These are phyloP conservation scores for Leucophenga varia DNA, from an alignment of 1,140 invertebrate genomes.

Conservation along the genomic window DNA sequence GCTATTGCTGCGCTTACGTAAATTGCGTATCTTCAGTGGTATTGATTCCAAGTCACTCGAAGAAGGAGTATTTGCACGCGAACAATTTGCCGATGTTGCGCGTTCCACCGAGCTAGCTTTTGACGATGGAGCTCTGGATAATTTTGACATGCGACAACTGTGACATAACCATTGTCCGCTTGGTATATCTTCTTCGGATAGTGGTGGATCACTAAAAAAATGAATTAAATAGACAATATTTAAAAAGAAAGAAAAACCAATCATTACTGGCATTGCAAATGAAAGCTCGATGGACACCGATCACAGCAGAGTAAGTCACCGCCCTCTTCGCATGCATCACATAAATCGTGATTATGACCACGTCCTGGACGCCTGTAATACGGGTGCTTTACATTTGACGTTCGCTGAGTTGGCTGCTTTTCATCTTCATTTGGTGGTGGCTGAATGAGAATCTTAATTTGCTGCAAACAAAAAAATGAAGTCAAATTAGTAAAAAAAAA, in stretches of 20 bases:
- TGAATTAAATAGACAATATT: background rate
- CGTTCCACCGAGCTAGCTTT: conserved; percentile 49
- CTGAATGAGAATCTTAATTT: conserved; percentile 85
- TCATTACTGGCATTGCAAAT: conserved; percentile 89
- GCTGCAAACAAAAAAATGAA: conserved; percentile 60
- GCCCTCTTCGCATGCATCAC: conserved; percentile 89
- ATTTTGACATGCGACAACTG: conserved; percentile 64
- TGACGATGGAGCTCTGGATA: conserved; percentile 30
- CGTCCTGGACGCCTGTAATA: conserved; percentile 84
- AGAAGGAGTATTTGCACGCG: conserved; percentile 43
- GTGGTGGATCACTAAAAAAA: conserved; percentile 78
- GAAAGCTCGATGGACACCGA: conserved; percentile 91
- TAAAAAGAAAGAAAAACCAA: background rate
- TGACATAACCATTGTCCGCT: conserved; percentile 88
- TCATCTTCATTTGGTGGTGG: conserved; percentile 78
- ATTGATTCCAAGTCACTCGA: conserved; percentile 42
- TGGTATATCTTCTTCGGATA: conserved; percentile 87
- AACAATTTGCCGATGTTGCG: conserved; percentile 30
- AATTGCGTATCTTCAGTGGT: conserved; percentile 47
- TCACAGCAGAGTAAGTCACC: conserved; percentile 96
- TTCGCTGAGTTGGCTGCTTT: conserved; percentile 61
- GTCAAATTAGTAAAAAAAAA: conserved; percentile 6
- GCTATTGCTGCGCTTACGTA: conserved; percentile 50
- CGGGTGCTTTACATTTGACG: conserved; percentile 71
- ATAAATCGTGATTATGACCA: conserved; percentile 90